Evolutionary conservation across 2,113 vertebrate species (phyloP), one percentile per base, ranked within the genome.

Genomic region (Vidua chalybeata): DNA sequence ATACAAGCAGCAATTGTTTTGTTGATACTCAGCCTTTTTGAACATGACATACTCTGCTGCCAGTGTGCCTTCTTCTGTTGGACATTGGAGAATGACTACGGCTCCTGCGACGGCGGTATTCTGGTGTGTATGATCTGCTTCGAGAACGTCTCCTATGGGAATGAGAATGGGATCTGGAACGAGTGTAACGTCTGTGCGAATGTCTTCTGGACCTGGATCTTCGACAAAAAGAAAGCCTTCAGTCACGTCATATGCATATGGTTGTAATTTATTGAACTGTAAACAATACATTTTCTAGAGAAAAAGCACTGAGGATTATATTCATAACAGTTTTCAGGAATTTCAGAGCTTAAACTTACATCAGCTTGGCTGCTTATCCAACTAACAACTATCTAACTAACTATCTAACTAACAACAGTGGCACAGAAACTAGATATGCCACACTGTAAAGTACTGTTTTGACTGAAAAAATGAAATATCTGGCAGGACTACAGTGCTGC

Each of bases 71-170:
- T 90, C 98, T 98, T 39, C 98, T 98, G 97, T 98, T 99, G 49
- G 99, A 99, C 98, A 98, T 98, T 21, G 99, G 99, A 49, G 99
- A 99, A 46, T 98, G 98, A 94, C 99, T 99, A 84, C 98, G 98
- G 97, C 98, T 99, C 94, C 98, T 98, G 91, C 98, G 98, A 64
- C 98, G 98, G 3, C 98, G 98, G 94, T 98, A 98, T 15, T 99
- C 98, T 23, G 98, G 98, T 3, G 98, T 98, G 77, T 98, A 98
- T 0, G 99, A 99, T 87, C 98, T 98, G 95, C 99, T 99, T 84
- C 98, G 98, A 89, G 99, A 99, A 80, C 98, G 98, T 87, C 98
- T 98, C 92, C 98, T 98, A 37, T 98, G 98, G 86, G 98, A 99
- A 94, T 98, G 98, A 87, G 98, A 99, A 92, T 98, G 98, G 90